These are phyloP conservation scores for Cranoglanis bouderius DNA, from an alignment of 2,113 vertebrate species.

Conservation along the genomic window DNA sequence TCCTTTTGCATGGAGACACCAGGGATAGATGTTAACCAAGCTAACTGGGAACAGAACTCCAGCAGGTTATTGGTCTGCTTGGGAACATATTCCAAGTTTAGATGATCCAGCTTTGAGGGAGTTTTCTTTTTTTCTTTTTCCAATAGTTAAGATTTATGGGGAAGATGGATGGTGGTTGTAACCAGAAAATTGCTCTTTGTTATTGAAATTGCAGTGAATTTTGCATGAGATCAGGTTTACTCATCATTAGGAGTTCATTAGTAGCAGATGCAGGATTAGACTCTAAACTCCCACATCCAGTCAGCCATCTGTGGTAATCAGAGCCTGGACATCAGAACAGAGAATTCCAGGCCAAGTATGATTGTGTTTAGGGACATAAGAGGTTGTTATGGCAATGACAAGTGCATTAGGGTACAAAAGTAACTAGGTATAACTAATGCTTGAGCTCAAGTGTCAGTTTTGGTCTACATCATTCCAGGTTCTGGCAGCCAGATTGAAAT, in stretches of 20 bases:
- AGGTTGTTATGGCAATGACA: neutral
- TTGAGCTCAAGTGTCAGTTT: neutral
- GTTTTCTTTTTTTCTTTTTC: too few species aligned
- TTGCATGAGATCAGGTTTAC: neutral
- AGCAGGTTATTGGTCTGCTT: neutral
- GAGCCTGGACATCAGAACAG: neutral
- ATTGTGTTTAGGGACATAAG: neutral
- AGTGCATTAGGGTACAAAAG: neutral
- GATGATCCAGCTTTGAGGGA: neutral
- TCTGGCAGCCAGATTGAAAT: neutral
- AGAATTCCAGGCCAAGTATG: neutral
- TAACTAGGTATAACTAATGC: neutral
- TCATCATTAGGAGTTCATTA: conserved; percentile 7
- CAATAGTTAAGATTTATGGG: neutral
- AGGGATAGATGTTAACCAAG: neutral
- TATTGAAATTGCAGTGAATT: neutral
- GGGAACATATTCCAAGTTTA: neutral
- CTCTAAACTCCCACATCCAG: neutral
- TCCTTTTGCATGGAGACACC: neutral
- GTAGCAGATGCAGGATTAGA: conserved; percentile 15
- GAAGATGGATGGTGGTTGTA: too few species aligned
- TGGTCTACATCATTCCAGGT: neutral
- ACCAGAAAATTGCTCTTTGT: neutral
- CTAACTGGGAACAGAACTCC: neutral
- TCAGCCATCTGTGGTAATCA: conserved; percentile 16